phyloP scores from a whole-genome alignment of 2,888 invertebrate genomes.

The Hypomecis atomaria region DNA sequence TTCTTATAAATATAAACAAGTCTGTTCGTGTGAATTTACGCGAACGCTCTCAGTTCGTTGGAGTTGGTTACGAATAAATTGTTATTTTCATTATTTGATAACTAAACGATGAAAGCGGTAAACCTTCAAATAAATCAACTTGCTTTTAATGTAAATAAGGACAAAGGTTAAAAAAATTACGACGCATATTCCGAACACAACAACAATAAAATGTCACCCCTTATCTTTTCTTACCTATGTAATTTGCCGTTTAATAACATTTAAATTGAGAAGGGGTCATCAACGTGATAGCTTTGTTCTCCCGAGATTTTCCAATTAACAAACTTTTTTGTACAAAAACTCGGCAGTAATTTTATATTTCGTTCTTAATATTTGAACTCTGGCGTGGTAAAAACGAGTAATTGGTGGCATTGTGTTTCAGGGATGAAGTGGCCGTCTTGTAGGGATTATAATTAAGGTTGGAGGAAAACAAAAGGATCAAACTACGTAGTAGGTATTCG shows the following conservation, averaged over 20 bases:
- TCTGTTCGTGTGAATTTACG: not conserved
- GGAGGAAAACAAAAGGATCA: conserved; percentile 32
- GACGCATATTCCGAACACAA: conserved; percentile 10
- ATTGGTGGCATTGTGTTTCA: conserved; percentile 31
- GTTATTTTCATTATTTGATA: conserved; percentile 4
- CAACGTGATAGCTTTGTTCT: conserved; percentile 10
- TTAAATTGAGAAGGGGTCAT: conserved; percentile 15
- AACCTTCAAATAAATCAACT: no score
- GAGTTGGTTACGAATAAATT: not conserved
- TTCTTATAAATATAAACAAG: conserved; percentile 1
- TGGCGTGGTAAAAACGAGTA: conserved; percentile 12
- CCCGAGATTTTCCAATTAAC: conserved; percentile 24
- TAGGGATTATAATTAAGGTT: conserved; percentile 27
- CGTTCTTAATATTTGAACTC: conserved; percentile 5
- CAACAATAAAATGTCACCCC: not conserved
- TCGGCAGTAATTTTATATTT: conserved; percentile 23
- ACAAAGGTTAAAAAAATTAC: not conserved
- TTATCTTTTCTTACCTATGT: conserved; percentile 20
- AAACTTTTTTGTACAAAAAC: conserved; percentile 16
- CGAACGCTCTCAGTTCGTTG: not conserved
- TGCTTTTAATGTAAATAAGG: not conserved
- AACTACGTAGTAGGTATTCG: conserved; percentile 23
- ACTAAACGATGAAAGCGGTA: not conserved
- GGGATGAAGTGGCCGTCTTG: conserved; percentile 20
- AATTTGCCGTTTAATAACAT: conserved; percentile 14